Conservation (phyloP, 2,113 vertebrate species). For the Phoenicopterus ruber region DNA sequence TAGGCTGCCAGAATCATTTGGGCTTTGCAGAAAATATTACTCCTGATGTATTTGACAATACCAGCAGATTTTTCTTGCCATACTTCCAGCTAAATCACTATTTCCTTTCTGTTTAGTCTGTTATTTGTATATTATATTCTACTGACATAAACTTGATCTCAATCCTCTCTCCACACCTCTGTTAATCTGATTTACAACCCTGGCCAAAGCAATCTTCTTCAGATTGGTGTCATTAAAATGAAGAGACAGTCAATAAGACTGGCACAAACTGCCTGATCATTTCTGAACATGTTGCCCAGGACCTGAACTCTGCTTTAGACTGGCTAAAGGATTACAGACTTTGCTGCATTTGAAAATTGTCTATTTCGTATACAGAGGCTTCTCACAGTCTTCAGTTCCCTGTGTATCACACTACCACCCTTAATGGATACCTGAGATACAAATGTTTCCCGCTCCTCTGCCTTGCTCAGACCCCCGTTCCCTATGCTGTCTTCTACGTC, state of each 20-base stretch:
- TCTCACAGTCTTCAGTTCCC: not conserved
- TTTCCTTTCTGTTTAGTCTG: not conserved
- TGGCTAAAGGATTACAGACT: not conserved
- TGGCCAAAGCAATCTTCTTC: not conserved
- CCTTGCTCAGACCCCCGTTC: not conserved
- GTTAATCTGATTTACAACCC: not conserved
- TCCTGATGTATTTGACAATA: not conserved
- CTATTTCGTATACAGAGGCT: not conserved
- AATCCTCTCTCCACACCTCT: not conserved
- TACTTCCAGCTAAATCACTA: not conserved
- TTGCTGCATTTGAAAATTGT: not conserved
- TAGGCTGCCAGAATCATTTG: conserved; percentile 33
- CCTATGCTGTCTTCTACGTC: not conserved
- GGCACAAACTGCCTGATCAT: not conserved
- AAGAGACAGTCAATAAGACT: not conserved
- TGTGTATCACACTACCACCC: not conserved
- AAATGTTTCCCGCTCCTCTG: not conserved
- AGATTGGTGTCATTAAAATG: not conserved
- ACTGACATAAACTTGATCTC: not conserved
- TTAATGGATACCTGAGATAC: not conserved
- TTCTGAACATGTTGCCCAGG: not conserved
- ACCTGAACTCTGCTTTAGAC: not conserved
- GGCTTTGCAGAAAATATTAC: conserved; percentile 29
- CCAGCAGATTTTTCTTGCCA: not conserved
- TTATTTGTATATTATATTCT: not conserved